Conservation (phyloP, 2,797 vertebrate species). For the Lophotriccus pileatus region DNA sequence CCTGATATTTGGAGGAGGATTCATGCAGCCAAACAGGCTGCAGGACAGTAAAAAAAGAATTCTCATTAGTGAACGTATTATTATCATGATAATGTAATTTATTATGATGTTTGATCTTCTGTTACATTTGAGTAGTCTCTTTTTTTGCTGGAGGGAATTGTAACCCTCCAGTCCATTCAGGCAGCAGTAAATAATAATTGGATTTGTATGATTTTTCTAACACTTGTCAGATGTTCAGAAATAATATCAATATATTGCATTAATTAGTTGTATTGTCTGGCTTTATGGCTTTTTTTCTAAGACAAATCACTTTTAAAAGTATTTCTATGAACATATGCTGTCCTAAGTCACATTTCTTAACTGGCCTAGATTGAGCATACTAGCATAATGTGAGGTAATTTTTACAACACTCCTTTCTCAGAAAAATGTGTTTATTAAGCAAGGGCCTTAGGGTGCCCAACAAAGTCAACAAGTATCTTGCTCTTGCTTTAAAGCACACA, state of each 20-base stretch:
- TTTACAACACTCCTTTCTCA: neutral
- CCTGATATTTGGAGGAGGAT: neutral
- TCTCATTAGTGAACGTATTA: neutral
- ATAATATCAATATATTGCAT: neutral
- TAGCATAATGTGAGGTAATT: neutral
- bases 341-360: neutral
- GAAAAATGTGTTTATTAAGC: neutral
- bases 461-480: neutral
- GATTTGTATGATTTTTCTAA: neutral
- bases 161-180: neutral
- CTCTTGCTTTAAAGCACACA: neutral
- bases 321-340: neutral
- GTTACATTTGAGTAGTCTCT: neutral
- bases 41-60: neutral
- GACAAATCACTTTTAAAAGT: neutral
- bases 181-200: neutral
- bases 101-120: neutral
- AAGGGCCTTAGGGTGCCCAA: neutral
- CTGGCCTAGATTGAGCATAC: neutral
- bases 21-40: neutral
- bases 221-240: neutral
- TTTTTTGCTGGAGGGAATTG: neutral
- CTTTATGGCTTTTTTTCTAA: neutral
- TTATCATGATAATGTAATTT: neutral
- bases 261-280: neutral